A percentile compares a stretch with the other conserved stretches of the same genome.
Evolutionary conservation across 2,888 invertebrate genomes (phyloP).

Genomic region (Caenorhabditis sp.): DNA sequence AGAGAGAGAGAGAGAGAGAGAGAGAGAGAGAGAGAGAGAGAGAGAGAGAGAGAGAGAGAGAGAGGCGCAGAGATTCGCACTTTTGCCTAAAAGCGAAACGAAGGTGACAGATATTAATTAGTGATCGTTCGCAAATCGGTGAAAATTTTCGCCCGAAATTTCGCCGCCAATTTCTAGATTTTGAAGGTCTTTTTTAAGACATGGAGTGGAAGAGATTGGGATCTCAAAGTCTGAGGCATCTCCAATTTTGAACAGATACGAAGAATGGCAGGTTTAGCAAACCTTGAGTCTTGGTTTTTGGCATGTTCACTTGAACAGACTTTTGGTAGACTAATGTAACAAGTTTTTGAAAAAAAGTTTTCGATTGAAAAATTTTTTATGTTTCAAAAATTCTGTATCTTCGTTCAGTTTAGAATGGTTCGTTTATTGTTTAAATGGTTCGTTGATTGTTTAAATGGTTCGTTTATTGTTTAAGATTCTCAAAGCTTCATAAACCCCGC

Average conservation of each 20-base stretch:
- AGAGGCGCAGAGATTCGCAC: slow-evolving; percentile 15
- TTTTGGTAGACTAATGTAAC: no score
- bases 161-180: slow-evolving; percentile 36
- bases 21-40: background rate
- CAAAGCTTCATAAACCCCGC: no score
- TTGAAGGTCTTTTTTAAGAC: slow-evolving; percentile 1
- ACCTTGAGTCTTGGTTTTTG: slow-evolving; percentile 7
- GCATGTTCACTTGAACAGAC: background rate
- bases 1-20: slow-evolving; percentile 22
- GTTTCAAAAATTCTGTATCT: no score
- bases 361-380: no score
- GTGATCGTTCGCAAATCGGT: slow-evolving; percentile 53
- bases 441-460: no score
- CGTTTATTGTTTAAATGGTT: no score
- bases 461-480: no score
- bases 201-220: background rate
- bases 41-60: background rate
- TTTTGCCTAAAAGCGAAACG: slow-evolving; percentile 12
- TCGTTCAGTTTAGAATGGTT: no score
- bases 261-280: background rate
- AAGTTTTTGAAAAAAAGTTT: background rate
- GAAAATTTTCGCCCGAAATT: background rate
- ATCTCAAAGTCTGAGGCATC: background rate
- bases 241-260: background rate
- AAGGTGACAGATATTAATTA: slow-evolving; percentile 61